A percentile compares a stretch with the other conserved stretches of the same genome.
phyloP scores from a whole-genome alignment of 35 echinoderm and acorn worm species.

The Acanthaster planci region DNA sequence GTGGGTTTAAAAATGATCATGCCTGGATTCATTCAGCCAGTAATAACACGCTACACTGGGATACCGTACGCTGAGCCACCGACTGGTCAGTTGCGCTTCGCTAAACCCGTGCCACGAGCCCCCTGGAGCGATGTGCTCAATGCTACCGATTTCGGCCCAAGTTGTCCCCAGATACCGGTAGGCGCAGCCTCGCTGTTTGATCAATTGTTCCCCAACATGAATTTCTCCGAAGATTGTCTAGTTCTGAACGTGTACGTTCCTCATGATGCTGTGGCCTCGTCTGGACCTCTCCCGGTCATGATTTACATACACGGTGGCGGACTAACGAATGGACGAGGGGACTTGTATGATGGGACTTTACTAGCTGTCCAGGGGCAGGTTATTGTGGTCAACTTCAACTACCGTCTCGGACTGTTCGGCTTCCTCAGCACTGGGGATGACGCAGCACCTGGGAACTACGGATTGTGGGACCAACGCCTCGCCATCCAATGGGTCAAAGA shows the following conservation, averaged over 20 bases:
- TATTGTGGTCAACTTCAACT: conserved; percentile 62
- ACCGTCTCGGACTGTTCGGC: conserved; percentile 46
- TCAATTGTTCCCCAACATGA: background rate
- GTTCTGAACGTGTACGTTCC: conserved; percentile 9
- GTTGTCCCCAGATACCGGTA: conserved; percentile 17
- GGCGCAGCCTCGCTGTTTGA: background rate
- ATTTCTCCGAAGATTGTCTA: conserved; percentile 6
- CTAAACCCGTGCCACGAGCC: conserved; percentile 17
- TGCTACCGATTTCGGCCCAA: conserved; percentile 37
- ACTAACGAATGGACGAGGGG: conserved; percentile 20
- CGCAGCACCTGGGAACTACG: too few species aligned
- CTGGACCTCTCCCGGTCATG: conserved; percentile 46
- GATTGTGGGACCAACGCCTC: conserved; percentile 67
- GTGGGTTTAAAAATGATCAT: background rate
- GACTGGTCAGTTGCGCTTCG: conserved; percentile 47
- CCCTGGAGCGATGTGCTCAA: conserved; percentile 38
- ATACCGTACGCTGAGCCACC: conserved; percentile 79
- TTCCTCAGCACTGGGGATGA: conserved; percentile 36
- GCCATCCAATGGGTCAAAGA: conserved; percentile 73
- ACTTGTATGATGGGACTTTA: conserved; percentile 13
- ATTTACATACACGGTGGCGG: conserved; percentile 71
- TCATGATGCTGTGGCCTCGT: background rate
- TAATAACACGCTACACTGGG: background rate
- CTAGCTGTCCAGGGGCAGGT: conserved; percentile 28
- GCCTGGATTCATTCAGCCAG: background rate